These are phyloP conservation scores for Melanostigma gelatinosum DNA, from an alignment of 2,113 vertebrate species.

Conservation along the genomic window DNA sequence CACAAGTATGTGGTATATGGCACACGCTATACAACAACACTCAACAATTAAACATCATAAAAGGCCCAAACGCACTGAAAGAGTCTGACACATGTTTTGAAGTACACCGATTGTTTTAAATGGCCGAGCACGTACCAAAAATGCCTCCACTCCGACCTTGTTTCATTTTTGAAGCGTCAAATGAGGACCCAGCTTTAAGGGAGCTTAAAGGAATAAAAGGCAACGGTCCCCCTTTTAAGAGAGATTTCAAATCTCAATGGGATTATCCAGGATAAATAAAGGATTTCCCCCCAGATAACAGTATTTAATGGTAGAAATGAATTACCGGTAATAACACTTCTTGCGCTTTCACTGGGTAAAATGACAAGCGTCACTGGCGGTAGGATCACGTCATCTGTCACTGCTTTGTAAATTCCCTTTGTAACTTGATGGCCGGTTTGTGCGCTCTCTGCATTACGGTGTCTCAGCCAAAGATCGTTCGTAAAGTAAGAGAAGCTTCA, in stretches of 20 bases:
- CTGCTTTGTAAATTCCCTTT: background rate
- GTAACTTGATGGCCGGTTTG: too few species aligned
- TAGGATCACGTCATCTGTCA: background rate
- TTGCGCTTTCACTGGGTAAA: background rate
- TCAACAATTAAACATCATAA: too few species aligned
- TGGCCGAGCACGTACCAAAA: too few species aligned
- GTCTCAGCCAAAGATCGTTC: too few species aligned
- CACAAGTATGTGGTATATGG: too few species aligned
- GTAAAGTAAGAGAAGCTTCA: too few species aligned
- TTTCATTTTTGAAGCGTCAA: background rate
- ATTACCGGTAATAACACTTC: background rate
- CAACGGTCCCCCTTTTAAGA: background rate
- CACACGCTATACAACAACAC: too few species aligned
- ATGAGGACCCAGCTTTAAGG: background rate
- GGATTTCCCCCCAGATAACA: background rate
- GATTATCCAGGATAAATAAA: background rate
- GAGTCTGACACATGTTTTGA: too few species aligned
- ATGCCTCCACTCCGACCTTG: too few species aligned
- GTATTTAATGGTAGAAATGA: background rate
- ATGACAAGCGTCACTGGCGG: background rate
- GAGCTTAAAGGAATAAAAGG: background rate
- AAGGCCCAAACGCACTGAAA: too few species aligned
- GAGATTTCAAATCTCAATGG: background rate
- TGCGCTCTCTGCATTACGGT: too few species aligned
- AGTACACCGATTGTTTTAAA: too few species aligned